Conservation (phyloP, 2,797 vertebrate species). For the Xerus rutilus region DNA sequence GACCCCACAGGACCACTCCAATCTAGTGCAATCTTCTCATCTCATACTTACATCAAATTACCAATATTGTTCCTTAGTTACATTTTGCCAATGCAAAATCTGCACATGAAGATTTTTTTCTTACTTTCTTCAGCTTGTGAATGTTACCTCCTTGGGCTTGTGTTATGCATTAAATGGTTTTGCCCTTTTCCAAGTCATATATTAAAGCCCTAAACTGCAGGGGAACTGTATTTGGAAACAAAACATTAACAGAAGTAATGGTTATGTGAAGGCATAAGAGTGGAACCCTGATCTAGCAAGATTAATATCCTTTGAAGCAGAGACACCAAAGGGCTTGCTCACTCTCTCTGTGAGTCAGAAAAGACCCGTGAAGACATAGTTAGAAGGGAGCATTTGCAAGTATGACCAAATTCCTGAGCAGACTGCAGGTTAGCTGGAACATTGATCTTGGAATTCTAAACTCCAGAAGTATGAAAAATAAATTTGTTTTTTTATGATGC, state of each 20-base stretch:
- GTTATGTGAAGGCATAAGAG: background rate
- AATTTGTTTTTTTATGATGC: background rate
- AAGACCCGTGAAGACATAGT: background rate
- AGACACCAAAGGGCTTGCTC: background rate
- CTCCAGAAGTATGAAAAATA: background rate
- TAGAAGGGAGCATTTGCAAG: background rate
- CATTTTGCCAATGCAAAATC: background rate
- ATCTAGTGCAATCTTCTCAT: background rate
- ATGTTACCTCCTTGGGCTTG: background rate
- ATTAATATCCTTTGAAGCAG: background rate
- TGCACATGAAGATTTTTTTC: background rate
- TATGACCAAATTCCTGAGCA: background rate
- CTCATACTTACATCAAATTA: background rate
- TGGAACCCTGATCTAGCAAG: background rate
- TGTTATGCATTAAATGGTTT: background rate
- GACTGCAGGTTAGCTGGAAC: background rate
- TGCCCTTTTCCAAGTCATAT: background rate
- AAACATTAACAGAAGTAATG: background rate
- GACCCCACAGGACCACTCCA: background rate
- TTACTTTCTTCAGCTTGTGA: background rate
- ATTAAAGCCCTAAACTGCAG: background rate
- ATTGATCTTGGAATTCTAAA: background rate
- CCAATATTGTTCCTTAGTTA: background rate
- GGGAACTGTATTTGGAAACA: background rate
- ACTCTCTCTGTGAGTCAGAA: background rate